phyloP scores from a whole-genome alignment of 2,797 vertebrate genomes.

The Remorina albescens region DNA sequence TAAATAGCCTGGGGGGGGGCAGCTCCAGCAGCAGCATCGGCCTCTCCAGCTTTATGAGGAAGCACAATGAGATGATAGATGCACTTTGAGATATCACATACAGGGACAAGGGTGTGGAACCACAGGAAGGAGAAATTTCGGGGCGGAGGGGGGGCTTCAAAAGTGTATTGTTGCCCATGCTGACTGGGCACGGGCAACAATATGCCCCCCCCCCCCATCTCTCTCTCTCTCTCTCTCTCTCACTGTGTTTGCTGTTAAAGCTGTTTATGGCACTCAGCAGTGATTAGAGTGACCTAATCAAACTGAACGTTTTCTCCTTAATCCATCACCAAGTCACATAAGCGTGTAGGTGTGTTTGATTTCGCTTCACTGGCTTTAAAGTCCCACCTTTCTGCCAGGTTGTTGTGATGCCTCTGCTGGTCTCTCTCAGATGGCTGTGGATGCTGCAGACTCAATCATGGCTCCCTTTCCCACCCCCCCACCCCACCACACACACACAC shows the following conservation, averaged over 20 bases:
- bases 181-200: too few species aligned
- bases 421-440: conserved; percentile 15
- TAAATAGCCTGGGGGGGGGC: conserved; percentile 78
- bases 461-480: conserved; percentile 37
- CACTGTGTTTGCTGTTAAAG: not conserved
- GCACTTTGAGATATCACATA: conserved; percentile 58
- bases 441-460: conserved; percentile 44
- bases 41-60: conserved; percentile 62
- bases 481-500: too few species aligned
- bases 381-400: not conserved
- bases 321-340: not conserved
- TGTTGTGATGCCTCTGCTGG: not conserved
- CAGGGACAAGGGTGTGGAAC: conserved; percentile 72
- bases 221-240: too few species aligned
- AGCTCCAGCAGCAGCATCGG: conserved; percentile 34
- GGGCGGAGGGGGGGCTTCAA: not conserved
- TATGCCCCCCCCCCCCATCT: too few species aligned
- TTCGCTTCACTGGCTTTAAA: not conserved
- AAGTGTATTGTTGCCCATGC: conserved; percentile 9
- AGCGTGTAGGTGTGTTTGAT: conserved; percentile 1
- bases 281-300: conserved; percentile 30
- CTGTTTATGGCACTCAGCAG: conserved; percentile 7
- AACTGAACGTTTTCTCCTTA: conserved; percentile 17
- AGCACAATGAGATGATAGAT: conserved; percentile 65
- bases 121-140: conserved; percentile 17